Percentiles rank a stretch among this genome's conserved stretches.
Evolutionary conservation across 2,113 vertebrate genomes (phyloP).

Genomic region (Salvelinus fontinalis): DNA sequence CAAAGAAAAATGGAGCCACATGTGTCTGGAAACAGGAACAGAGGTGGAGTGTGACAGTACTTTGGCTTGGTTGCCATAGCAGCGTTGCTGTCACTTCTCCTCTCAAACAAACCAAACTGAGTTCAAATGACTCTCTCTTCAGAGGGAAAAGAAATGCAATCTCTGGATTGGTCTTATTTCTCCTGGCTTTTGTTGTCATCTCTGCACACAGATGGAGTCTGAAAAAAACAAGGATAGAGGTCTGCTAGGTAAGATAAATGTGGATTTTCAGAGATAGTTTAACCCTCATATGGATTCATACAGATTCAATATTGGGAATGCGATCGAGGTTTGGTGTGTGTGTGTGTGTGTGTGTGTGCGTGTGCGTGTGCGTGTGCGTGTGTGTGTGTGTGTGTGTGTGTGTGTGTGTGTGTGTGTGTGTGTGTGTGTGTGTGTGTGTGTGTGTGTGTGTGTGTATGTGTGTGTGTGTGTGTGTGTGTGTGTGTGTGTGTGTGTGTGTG

Average conservation of each 20-base stretch:
- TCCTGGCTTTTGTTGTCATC: constrained; percentile 47
- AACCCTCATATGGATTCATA: background rate
- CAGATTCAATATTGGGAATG: background rate
- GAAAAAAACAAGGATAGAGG: background rate
- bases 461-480: background rate
- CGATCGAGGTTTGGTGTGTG: background rate
- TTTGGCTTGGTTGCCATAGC: constrained; percentile 64
- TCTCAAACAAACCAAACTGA: constrained; percentile 47
- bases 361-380: too few relatives aligned
- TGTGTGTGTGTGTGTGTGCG: too few relatives aligned
- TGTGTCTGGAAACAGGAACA: constrained; percentile 8
- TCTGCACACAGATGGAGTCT: constrained; percentile 38
- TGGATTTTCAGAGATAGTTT: constrained; percentile 30
- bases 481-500: background rate
- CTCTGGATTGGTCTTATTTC: constrained; percentile 58
- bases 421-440: background rate
- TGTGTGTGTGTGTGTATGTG: too few relatives aligned
- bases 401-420: background rate
- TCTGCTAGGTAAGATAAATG: constrained; percentile 31
- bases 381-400: too few relatives aligned
- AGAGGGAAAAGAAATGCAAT: constrained; percentile 55
- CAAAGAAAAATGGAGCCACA: constrained; percentile 5
- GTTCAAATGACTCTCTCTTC: constrained; percentile 54
- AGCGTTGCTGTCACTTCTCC: constrained; percentile 61
- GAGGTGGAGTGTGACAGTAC: background rate